Base-by-base conservation (phyloP, 2,797 vertebrate species). In the Leptoclinus maculatus region DNA sequence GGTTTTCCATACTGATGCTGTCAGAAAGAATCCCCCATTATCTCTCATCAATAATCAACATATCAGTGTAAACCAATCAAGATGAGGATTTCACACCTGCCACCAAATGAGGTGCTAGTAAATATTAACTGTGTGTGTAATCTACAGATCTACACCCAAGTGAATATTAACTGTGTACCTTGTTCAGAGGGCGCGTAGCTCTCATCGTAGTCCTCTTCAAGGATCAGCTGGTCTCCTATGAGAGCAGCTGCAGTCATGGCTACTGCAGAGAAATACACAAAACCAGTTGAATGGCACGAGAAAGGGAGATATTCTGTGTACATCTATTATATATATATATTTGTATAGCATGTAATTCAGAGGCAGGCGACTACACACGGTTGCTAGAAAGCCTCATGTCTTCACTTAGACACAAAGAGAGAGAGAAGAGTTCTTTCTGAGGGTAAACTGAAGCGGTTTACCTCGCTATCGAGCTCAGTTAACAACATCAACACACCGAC, bases 141-240 rank as follows among this genome's bases (percentile, higher is more conserved):
- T 56, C 64, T 34, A 34, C 16, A 45, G 29, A 8, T 25, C 6
- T 25, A 21, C 12, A 8, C 19, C 14, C 56, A 27, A 32, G 43
- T 53, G 1, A 12, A 13, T 23, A 56, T 13, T 1, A 13, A 16
- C 2, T 41, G 16, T n/a, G 17, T 89, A 99, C 98, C 98, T 93
- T 97, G 90, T 69, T 98, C 96, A 45, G 91, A 95, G 12, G 98
- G 97, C 53, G 95, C 90, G 43, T 97, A 99, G 71, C 84, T 96
- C 53, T 98, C 97, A 76, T 97, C 96, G 36, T 96, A 96, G n/a
- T 96, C 94, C 76, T 99, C 98, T 49, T 98, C 97, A 64, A 99
- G 95, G 74, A 99, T 95, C 83, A 98, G 88, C 95, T 99, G 98
- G 90, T 97, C 95, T 66, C 97, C 97, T 1, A 98, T 94, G 4